Base-by-base conservation (phyloP, 2,888 invertebrate species). In the Hipparchia semele region DNA sequence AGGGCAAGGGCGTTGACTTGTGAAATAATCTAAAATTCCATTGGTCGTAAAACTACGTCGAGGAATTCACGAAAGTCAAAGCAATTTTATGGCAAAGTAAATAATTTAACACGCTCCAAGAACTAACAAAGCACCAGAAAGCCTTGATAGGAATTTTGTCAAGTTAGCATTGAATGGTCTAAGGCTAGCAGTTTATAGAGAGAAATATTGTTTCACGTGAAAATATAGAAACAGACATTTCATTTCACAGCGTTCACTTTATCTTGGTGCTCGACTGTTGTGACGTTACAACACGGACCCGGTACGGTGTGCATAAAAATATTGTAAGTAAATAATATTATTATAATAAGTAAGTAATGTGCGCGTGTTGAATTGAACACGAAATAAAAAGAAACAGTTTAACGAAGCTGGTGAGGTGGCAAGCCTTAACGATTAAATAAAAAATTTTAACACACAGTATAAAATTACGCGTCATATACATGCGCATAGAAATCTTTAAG, bases 61-160 rank as follows among this genome's bases (percentile, higher is more conserved):
- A 13, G 13, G 56, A 56, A 7, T 56, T 23, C 56, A 56, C 56
- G 56, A 56, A 23, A 23, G 54, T 13, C 56, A 13, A 23, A 56
- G 56, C 13, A 23, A 56, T 56, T 56, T 56, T 56, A 56, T 13
- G 56, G 7, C 56, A 56, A 49, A 56, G 7, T 56, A 56, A 56
- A 56, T 56, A 56, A 56, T 56, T 56, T 56, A 56, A 56, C 6
- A 56, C 56, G 56, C 13, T n/a, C 13, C 56, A 13, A 56, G 56
- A 13, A 13, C 56, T 13, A 56, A 56, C 13, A 13, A 13, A 56
- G 56, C 13, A 56, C 7, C 13, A 7, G 56, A 56, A 56, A 56
- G n/a, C 13, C 7, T 8, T 13, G 6, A 56, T 0, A 56, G 6
- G 6, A 54, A 54, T 56, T 6, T 56, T 56, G 56, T 56, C 56